Evolutionary conservation across 1,140 invertebrate genomes (phyloP).

Genomic region (Chionoecetes opilio): DNA sequence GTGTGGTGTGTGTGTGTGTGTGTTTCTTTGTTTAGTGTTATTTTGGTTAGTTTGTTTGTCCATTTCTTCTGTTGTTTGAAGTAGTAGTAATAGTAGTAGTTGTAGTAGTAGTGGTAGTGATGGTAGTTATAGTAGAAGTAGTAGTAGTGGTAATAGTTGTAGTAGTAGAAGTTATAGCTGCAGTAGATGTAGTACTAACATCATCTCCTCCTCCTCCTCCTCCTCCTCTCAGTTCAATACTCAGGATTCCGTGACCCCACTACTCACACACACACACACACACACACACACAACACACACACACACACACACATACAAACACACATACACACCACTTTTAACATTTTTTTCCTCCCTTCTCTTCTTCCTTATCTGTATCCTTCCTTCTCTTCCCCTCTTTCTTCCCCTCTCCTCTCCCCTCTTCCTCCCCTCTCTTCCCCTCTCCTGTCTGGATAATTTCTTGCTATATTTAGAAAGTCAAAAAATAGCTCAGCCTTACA

Average conservation of each 20-base stretch:
- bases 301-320: conserved; percentile 21
- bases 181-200: neutral
- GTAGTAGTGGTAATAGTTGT: neutral
- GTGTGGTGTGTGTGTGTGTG: too few species aligned
- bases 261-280: neutral
- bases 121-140: neutral
- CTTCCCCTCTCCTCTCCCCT: too few species aligned
- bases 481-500: too few species aligned
- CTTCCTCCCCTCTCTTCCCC: neutral
- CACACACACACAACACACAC: conserved; percentile 19
- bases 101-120: neutral
- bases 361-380: too few species aligned
- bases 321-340: too few species aligned
- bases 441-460: neutral
- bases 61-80: neutral
- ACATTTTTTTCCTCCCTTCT: too few species aligned
- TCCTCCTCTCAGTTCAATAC: neutral
- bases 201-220: neutral
- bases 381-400: too few species aligned
- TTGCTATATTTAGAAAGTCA: too few species aligned
- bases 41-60: too few species aligned
- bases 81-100: neutral
- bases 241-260: conserved; percentile 2
- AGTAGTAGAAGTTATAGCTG: neutral
- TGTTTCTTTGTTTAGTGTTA: too few species aligned